Evolutionary conservation across 2,888 invertebrate species (phyloP).

Genomic region (Ypsolopha scabrella): DNA sequence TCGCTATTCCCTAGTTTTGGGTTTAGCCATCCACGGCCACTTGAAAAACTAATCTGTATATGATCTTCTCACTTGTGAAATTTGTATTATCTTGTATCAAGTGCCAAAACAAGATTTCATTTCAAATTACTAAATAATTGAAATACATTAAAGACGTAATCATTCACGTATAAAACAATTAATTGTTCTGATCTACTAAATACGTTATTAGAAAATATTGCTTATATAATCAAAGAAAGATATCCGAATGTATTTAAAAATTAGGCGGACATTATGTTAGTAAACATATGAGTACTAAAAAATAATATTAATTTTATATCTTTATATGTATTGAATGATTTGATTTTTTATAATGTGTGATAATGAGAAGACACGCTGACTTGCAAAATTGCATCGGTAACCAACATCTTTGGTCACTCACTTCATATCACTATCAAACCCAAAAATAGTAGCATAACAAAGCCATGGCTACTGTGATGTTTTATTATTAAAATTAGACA

Average conservation of each 20-base stretch:
- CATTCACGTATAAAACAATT: too few species aligned
- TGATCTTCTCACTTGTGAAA: background rate
- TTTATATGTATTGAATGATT: too few species aligned
- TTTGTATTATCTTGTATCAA: conserved; percentile 1
- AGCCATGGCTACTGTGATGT: conserved; percentile 28
- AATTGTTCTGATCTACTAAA: too few species aligned
- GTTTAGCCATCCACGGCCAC: too few species aligned
- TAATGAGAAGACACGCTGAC: background rate
- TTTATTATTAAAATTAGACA: conserved; percentile 31
- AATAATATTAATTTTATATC: background rate
- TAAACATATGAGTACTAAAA: background rate
- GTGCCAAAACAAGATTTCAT: too few species aligned
- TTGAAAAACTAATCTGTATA: too few species aligned
- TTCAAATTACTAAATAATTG: too few species aligned
- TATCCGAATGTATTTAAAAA: background rate
- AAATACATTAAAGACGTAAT: too few species aligned
- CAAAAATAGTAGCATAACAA: too few species aligned
- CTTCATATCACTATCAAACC: conserved; percentile 13
- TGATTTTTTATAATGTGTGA: too few species aligned
- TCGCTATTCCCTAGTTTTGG: too few species aligned
- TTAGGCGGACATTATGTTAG: background rate
- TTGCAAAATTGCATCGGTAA: conserved; percentile 29
- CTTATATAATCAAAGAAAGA: background rate
- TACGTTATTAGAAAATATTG: too few species aligned
- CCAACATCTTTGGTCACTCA: conserved; percentile 32